Base-by-base conservation (phyloP, 2,113 vertebrate genomes). In the Sorex araneus region DNA sequence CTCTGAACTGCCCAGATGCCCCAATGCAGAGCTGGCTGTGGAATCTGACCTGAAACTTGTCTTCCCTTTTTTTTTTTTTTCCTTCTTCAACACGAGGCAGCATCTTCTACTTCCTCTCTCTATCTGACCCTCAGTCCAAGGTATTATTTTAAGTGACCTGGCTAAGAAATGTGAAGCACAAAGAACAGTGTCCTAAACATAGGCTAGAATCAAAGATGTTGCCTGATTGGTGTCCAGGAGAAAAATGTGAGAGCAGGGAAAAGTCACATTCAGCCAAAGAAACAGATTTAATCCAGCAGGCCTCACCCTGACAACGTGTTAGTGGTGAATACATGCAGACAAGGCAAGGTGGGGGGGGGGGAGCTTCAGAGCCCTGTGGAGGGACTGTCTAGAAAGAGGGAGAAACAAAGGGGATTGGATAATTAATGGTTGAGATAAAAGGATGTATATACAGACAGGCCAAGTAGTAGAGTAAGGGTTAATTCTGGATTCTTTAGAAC, bases 401-500 rank as follows among this genome's bases (percentile, higher is more conserved):
- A 27, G 11, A 66, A 18, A 34, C 63, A 6, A 27, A 27, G 3
- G 40, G 8, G 25, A 8, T 71, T 80, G 71, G 28, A 27, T 57
- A 34, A 54, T 82, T 86, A 43, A 43, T 92, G 47, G 30, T 64
- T 69, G 64, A 64, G 66, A 18, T 6, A 64, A 54, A 84, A 77
- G 57, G 63, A 16, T 71, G 87, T 76, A 15, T 91, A 8, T 18
- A 34, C 27, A 34, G 23, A 21, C 7, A 34, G 34, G 54, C 18
- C n/a, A 30, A 36, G 0, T 16, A 43, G 79, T n/a, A 83, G 73
- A 79, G 27, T 11, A 90, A 81, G 45, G 36, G 91, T 96, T 94
- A 92, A 74, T 84, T 87, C 84, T 92, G 54, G 64, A 87, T n/a
- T 92, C 64, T 40, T 91, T 30, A 40, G 78, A 87, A 60, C 45